Percentiles rank a stretch among this genome's conserved stretches.
These are phyloP conservation scores for Laspeyria flexula DNA, from an alignment of 2,888 invertebrate species.

Conservation along the genomic window DNA sequence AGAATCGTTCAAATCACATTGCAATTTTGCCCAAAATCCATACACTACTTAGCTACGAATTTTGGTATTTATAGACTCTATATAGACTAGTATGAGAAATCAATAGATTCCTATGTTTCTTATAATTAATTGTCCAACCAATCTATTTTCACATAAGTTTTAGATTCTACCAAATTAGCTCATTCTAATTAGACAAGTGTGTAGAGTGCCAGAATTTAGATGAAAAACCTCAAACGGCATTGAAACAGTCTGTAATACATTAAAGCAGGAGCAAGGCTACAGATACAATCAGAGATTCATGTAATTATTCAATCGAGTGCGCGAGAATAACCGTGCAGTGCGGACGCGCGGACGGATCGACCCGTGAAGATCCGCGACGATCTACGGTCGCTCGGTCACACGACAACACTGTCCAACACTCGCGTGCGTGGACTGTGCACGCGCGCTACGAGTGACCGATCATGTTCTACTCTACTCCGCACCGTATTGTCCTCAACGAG, in stretches of 20 bases:
- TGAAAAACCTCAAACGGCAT: too few relatives aligned
- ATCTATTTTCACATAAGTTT: too few relatives aligned
- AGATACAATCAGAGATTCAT: slow-evolving; percentile 63
- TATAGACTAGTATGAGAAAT: too few relatives aligned
- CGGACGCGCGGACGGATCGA: neutral
- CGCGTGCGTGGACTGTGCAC: slow-evolving; percentile 54
- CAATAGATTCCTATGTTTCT: too few relatives aligned
- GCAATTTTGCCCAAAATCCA: too few relatives aligned
- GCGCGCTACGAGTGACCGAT: slow-evolving; percentile 66
- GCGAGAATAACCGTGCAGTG: slow-evolving; percentile 32
- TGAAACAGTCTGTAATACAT: slow-evolving; percentile 30
- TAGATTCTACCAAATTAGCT: too few relatives aligned
- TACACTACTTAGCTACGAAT: too few relatives aligned
- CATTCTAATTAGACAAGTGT: too few relatives aligned
- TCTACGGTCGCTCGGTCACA: neutral
- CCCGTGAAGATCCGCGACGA: neutral
- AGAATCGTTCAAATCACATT: too few relatives aligned
- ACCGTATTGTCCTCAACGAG: slow-evolving; percentile 26
- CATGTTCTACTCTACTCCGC: slow-evolving; percentile 9
- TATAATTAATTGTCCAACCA: too few relatives aligned
- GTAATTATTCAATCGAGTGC: slow-evolving; percentile 82
- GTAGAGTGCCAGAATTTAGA: too few relatives aligned
- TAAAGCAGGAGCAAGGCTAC: slow-evolving; percentile 68
- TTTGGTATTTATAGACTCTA: too few relatives aligned
- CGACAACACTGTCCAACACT: neutral